These are phyloP conservation scores for Synodontis membranacea DNA, from an alignment of 2,113 vertebrate species.

Conservation along the genomic window DNA sequence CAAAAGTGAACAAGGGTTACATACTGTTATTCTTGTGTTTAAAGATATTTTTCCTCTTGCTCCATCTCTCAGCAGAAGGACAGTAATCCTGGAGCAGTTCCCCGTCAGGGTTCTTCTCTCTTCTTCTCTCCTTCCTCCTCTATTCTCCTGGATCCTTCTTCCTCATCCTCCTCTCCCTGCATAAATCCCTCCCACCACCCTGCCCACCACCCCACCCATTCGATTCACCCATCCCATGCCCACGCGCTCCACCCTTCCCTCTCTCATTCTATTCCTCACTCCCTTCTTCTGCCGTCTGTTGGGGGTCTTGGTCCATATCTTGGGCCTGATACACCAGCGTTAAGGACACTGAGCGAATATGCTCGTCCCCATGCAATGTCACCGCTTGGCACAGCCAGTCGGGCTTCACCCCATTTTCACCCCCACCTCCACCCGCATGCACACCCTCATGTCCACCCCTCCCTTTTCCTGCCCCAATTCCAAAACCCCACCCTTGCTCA, in stretches of 20 bases:
- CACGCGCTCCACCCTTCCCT: conserved; percentile 73
- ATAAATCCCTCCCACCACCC: conserved; percentile 65
- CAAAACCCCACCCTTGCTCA: conserved; percentile 74
- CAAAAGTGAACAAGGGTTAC: too few relatives aligned
- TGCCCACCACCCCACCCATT: conserved; percentile 65
- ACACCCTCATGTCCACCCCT: conserved; percentile 76
- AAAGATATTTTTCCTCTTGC: conserved; percentile 44
- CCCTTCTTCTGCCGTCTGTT: conserved; percentile 81
- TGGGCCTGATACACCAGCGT: conserved; percentile 92
- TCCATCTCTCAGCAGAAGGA: conserved; percentile 73
- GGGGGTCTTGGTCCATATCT: conserved; percentile 85
- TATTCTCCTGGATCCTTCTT: conserved; percentile 71
- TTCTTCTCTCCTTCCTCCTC: conserved; percentile 76
- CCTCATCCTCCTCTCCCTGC: conserved; percentile 68
- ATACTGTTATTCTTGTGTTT: neutral
- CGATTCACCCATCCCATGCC: conserved; percentile 66
- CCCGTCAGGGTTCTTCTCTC: conserved; percentile 73
- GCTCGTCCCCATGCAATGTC: conserved; percentile 97
- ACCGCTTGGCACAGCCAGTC: conserved; percentile 74
- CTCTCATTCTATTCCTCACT: conserved; percentile 74
- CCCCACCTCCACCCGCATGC: conserved; percentile 63
- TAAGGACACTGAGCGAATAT: conserved; percentile 96
- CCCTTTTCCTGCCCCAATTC: conserved; percentile 78
- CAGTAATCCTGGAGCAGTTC: conserved; percentile 42
- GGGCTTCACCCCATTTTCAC: conserved; percentile 71